phyloP scores from a whole-genome alignment of 2,113 vertebrate genomes.

The Upupa epops region DNA sequence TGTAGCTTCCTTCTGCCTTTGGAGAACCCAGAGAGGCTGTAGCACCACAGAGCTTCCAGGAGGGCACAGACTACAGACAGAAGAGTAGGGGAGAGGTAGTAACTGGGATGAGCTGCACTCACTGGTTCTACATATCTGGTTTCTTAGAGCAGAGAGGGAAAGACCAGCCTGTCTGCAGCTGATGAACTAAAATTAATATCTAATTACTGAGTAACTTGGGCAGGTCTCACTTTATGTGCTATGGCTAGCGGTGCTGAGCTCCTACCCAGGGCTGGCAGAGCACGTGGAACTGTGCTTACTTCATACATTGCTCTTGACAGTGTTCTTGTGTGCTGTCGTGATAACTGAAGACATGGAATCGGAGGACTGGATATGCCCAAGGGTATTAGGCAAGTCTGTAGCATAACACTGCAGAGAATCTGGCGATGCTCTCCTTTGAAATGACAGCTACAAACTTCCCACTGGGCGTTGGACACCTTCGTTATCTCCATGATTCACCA shows the following conservation, averaged over 20 bases:
- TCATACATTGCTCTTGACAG: background rate
- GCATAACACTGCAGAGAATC: background rate
- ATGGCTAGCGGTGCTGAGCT: constrained; percentile 48
- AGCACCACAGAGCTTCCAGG: background rate
- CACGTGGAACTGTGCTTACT: background rate
- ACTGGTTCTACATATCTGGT: background rate
- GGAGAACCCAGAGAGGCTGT: background rate
- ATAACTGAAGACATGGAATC: background rate
- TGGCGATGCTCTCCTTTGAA: background rate
- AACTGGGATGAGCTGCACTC: background rate
- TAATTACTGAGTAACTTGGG: constrained; percentile 27
- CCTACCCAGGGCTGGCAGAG: background rate
- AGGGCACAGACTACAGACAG: background rate
- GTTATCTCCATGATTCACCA: background rate
- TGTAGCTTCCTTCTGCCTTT: background rate
- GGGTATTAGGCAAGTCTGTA: background rate
- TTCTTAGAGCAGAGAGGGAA: background rate
- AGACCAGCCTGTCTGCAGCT: constrained; percentile 1
- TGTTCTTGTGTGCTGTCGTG: background rate
- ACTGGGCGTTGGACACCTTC: background rate
- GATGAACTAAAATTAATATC: constrained; percentile 18
- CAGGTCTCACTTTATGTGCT: constrained; percentile 40
- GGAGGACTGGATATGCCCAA: background rate
- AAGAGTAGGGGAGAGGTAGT: background rate
- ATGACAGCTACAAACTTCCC: background rate